Evolutionary conservation across 2,797 vertebrate genomes (phyloP), one percentile per base, ranked within the genome.

Genomic region (Chelonia mydas): DNA sequence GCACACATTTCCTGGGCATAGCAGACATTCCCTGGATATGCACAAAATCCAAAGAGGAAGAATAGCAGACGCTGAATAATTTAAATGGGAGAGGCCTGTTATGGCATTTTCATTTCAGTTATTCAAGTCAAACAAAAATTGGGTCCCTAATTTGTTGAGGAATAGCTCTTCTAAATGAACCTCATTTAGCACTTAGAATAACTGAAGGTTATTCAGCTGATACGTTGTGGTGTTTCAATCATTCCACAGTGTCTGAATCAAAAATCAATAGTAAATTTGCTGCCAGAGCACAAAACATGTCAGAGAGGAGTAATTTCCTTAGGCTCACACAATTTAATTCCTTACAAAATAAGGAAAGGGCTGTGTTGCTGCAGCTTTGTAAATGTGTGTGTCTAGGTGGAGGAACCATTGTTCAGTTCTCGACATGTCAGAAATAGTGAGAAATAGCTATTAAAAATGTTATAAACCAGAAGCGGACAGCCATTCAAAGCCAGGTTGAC

Each of bases 181-280:
- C 96, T 95, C 96, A 57, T 88, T 90, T 92, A 95, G 90, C 93
- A 90, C 93, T 97, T 97, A 94, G 92, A 97, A 90, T 97, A 95
- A 97, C 97, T 98, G 97, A 92, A 98, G 95, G 96, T 98, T 94
- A 91, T 96, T 84, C 81, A 94, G 96, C 90, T 91, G 91, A 92
- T 95, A 85, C 86, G 91, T 86, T 95, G 95, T 45, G 28, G 78
- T 93, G 85, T 5, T 68, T 95, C 92, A 95, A 94, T 98, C 94
- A 93, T 95, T 97, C 97, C 55, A 11, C 47, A 53, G 90, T 94
- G 80, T 72, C 93, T 97, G 96, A 97, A 97, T 97, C 95, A 97
- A 96, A 97, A 98, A 98, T 98, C 98, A 11, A 97, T 98, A 97
- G 95, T 95, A 91, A 95, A 97, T 98, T 98, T 98, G 98, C 98